Percentiles rank a stretch among this genome's conserved stretches.
Conservation (phyloP, 2,797 vertebrate species). For the Oophaga sylvatica region DNA sequence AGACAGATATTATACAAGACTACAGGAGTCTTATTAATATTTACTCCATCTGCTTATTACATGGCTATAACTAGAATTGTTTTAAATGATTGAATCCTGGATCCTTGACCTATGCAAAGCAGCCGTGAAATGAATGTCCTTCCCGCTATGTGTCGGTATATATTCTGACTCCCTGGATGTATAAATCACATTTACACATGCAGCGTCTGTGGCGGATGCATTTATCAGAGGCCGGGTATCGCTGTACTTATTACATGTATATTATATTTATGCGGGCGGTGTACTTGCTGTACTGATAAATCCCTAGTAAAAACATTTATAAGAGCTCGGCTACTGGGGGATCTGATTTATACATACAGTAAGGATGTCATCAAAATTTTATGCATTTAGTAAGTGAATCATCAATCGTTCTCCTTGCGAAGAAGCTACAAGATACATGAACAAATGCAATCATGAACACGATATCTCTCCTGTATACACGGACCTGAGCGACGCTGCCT, state of each 20-base stretch:
- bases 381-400: constrained; percentile 59
- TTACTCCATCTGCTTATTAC: constrained; percentile 38
- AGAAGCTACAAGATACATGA: constrained; percentile 34
- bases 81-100: constrained; percentile 16
- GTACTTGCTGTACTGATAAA: constrained; percentile 34
- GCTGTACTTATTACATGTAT: constrained; percentile 31
- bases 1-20: background rate
- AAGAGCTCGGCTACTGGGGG: constrained; percentile 14
- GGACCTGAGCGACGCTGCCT: background rate
- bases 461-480: constrained; percentile 6
- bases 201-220: constrained; percentile 2
- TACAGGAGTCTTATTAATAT: constrained; percentile 17
- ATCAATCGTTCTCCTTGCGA: constrained; percentile 44
- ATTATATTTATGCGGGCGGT: constrained; percentile 47
- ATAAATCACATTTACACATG: constrained; percentile 45
- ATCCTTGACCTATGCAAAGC: constrained; percentile 41
- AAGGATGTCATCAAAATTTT: constrained; percentile 59
- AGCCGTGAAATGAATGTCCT: constrained; percentile 27
- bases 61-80: constrained; percentile 20
- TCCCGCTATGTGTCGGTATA: constrained; percentile 1
- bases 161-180: constrained; percentile 13
- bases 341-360: constrained; percentile 55
- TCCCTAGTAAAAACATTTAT: constrained; percentile 43
- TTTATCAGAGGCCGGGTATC: constrained; percentile 24
- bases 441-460: constrained; percentile 9